Conservation (phyloP, 2,113 vertebrate genomes). For the Conger conger region DNA sequence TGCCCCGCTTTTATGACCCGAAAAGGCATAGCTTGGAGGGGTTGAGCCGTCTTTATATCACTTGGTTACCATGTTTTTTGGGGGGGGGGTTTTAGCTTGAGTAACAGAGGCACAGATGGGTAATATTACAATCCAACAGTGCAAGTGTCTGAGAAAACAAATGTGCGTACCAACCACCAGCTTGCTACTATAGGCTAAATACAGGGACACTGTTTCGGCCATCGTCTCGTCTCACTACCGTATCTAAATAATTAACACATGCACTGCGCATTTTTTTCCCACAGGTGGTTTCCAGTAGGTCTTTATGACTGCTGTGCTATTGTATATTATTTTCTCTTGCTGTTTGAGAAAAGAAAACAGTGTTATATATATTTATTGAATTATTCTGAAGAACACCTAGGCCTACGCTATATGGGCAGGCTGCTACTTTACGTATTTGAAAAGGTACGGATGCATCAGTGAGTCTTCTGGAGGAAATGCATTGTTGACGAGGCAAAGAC, state of each 20-base stretch:
- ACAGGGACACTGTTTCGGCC: neutral
- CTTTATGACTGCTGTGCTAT: neutral
- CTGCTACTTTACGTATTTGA: neutral
- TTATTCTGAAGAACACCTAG: neutral
- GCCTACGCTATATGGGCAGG: neutral
- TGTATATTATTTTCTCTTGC: neutral
- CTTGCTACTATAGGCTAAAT: neutral
- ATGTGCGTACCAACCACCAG: neutral
- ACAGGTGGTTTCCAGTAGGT: neutral
- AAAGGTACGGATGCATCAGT: neutral
- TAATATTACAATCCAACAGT: neutral
- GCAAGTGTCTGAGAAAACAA: neutral
- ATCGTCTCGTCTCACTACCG: neutral
- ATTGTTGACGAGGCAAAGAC: neutral
- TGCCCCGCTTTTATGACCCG: neutral
- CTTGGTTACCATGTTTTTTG: slow-evolving; percentile 1
- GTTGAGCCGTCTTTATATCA: slow-evolving; percentile 14
- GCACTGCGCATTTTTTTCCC: neutral
- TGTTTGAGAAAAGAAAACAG: neutral
- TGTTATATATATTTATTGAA: too few species aligned
- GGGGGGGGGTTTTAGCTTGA: slow-evolving; percentile 2
- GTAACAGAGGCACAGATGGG: neutral
- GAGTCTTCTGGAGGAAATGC: neutral
- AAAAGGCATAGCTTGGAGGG: neutral
- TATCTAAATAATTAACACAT: neutral